Percentiles rank a stretch among this genome's conserved stretches.
Evolutionary conservation across 2,888 invertebrate species (phyloP).

Genomic region (Coelopa pilipes): DNA sequence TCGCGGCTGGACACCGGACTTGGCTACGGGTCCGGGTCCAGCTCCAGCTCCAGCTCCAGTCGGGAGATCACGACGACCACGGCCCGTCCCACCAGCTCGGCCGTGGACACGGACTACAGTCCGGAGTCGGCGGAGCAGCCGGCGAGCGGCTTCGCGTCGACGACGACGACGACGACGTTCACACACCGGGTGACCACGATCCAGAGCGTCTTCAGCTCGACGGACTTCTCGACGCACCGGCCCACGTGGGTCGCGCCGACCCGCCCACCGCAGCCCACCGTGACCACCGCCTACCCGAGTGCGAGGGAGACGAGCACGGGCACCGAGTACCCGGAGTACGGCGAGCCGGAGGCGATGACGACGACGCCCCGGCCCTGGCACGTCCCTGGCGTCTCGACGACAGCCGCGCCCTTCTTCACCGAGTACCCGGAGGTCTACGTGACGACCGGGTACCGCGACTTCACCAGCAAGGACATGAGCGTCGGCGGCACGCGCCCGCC

Average conservation of each 20-base stretch:
- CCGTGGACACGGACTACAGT: constrained; percentile 48
- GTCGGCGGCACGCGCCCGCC: constrained; percentile 50
- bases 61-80: constrained; percentile 49
- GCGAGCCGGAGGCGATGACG: constrained; percentile 41
- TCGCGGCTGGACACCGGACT: constrained; percentile 51
- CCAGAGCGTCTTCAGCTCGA: constrained; percentile 55
- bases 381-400: constrained; percentile 57
- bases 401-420: constrained; percentile 65
- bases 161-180: constrained; percentile 54
- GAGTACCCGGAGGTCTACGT: constrained; percentile 63
- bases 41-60: neutral
- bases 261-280: constrained; percentile 35
- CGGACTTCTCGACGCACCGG: constrained; percentile 55
- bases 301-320: constrained; percentile 44
- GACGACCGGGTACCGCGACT: constrained; percentile 57
- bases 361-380: constrained; percentile 50
- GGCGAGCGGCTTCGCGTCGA: constrained; percentile 39
- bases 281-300: constrained; percentile 36
- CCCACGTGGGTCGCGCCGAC: constrained; percentile 29
- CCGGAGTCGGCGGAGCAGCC: constrained; percentile 56
- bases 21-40: too few species aligned
- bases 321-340: constrained; percentile 45
- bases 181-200: constrained; percentile 60
- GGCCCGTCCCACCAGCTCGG: constrained; percentile 48
- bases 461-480: constrained; percentile 51